These are phyloP conservation scores for Ericerus pela DNA, from an alignment of 1,140 invertebrate genomes.

Conservation along the genomic window DNA sequence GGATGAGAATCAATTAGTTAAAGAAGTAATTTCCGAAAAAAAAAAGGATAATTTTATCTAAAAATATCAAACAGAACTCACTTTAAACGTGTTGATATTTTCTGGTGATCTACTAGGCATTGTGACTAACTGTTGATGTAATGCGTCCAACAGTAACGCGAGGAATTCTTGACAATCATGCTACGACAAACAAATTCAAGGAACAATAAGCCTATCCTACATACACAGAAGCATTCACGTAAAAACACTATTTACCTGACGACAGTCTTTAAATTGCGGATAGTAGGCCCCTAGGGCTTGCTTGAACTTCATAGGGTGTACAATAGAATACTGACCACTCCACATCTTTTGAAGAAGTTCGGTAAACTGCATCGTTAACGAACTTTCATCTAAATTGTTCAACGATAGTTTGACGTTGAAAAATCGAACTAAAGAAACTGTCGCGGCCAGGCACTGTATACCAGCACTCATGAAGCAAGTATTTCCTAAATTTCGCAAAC, in stretches of 20 bases:
- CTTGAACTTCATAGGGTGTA: conserved; percentile 46
- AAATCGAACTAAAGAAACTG: conserved; percentile 38
- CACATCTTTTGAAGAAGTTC: conserved; percentile 44
- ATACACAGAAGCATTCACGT: neutral
- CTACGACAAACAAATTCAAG: conserved; percentile 30
- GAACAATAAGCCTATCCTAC: neutral
- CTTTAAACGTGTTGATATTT: no score
- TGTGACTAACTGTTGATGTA: conserved; percentile 50
- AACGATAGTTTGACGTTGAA: conserved; percentile 35
- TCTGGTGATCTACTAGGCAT: conserved; percentile 26
- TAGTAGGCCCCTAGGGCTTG: conserved; percentile 43
- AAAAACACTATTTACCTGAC: conserved; percentile 33
- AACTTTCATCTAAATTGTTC: conserved; percentile 28
- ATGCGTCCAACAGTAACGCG: conserved; percentile 45
- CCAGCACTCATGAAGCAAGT: conserved; percentile 60
- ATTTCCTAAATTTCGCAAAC: conserved; percentile 49
- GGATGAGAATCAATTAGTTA: no score
- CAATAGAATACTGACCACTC: conserved; percentile 41
- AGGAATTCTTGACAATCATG: conserved; percentile 63
- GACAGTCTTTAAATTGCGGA: conserved; percentile 47
- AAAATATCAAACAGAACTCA: no score
- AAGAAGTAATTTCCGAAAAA: no score
- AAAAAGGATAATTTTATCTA: no score
- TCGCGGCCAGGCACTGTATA: conserved; percentile 44
- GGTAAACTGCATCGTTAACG: conserved; percentile 39